Evolutionary conservation across 53 echinoderm and acorn worm genomes (phyloP), one percentile per base, ranked within the genome.

Genomic region (Apostichopus leukothele): DNA sequence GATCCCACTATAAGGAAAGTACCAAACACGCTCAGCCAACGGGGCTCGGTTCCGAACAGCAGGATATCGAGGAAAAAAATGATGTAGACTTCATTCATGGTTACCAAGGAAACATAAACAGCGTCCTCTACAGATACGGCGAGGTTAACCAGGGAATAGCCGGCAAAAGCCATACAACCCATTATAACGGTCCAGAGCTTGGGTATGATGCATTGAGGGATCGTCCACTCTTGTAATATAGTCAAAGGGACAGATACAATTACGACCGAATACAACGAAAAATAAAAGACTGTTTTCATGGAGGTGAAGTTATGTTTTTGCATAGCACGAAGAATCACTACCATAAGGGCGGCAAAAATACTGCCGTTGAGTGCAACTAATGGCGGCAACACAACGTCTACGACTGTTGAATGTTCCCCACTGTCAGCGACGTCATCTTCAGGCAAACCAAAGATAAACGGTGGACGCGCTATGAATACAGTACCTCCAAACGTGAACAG

Each of bases 371-470:
- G 7, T n/a, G 81, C 81, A 11, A 9, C 55, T 5, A 81, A 6
- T 2, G 81, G 81, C 21, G 81, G 81, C 11, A 81, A 12, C 20
- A 81, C 55, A 71, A n/a, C 71, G 7, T 5, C 18, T 6, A 71
- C 20, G 71, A 71, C 13, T 12, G n/a, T 57, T 7, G n/a, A n/a
- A n/a, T 81, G 21, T 22, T 5, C 11, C 6, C 55, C 55, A 14
- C 25, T 54, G 19, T 21, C 5, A 7, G 19, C 3, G 7, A 21
- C 5, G 1, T 51, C 7, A 50, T 77, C 52, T 18, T 9, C 20
- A 2, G 55, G 18, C 23, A n/a, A 50, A 20, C 87, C 90, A 63
- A 90, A 90, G 51, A 90, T 86, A 23, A 90, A 90, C 1, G 90
- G 68, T 4, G 90, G 90, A 23, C 86, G 86, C 11, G 80, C 78